Conservation (phyloP, 2,113 vertebrate genomes). For the Rynchops niger region DNA sequence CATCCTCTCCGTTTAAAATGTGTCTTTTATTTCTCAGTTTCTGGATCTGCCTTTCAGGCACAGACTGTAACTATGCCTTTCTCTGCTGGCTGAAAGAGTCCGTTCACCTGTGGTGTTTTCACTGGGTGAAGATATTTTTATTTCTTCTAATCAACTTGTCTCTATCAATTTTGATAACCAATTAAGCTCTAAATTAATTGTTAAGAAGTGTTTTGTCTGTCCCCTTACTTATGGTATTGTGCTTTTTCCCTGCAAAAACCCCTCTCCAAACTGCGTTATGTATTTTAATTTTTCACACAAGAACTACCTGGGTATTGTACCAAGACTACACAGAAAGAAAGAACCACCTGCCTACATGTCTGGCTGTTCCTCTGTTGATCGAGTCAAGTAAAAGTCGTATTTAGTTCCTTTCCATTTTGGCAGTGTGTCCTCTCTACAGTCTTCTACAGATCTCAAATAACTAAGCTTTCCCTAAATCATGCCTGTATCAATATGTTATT, state of each 20-base stretch:
- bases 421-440: background rate
- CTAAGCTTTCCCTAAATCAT: background rate
- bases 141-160: background rate
- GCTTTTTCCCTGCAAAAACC: rapidly evolving
- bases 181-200: background rate
- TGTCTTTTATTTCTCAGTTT: constrained; percentile 17
- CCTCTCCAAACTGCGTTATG: background rate
- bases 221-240: background rate
- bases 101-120: constrained; percentile 28
- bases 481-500: background rate
- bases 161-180: background rate
- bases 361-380: background rate
- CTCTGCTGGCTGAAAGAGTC: constrained; percentile 28
- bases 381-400: background rate
- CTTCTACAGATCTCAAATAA: background rate
- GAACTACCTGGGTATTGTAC: background rate
- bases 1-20: background rate
- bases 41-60: background rate
- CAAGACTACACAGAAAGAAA: background rate
- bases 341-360: background rate
- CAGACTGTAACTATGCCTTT: background rate
- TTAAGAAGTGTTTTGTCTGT: background rate
- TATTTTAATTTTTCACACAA: background rate
- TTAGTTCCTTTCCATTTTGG: background rate
- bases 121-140: background rate